Percentiles rank a stretch among this genome's conserved stretches.
These are phyloP conservation scores for Dorcus hopei DNA, from an alignment of 2,888 invertebrate genomes.

Conservation along the genomic window DNA sequence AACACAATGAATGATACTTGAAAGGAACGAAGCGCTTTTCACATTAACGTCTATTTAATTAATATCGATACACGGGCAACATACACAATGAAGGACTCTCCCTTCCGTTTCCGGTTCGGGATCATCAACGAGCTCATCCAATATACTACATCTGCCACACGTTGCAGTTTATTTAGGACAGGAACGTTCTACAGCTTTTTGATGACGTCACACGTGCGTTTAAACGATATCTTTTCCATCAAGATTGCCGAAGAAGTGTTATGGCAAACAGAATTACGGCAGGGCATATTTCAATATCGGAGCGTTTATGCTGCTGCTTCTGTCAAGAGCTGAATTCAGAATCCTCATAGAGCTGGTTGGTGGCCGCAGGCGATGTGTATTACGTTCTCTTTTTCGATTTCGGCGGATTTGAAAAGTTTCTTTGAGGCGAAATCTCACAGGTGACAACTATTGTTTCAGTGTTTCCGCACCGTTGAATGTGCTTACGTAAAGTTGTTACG, in stretches of 20 bases:
- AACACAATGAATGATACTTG: not conserved
- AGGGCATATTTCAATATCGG: constrained; percentile 3
- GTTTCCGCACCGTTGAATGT: too few relatives aligned
- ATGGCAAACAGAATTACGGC: constrained; percentile 1
- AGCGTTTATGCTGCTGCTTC: constrained; percentile 3
- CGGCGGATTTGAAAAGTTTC: too few relatives aligned
- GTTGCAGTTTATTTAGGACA: constrained; percentile 18
- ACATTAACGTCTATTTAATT: constrained; percentile 21
- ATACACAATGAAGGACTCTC: constrained; percentile 23
- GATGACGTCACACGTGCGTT: constrained; percentile 2
- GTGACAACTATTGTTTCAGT: too few relatives aligned
- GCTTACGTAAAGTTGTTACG: too few relatives aligned
- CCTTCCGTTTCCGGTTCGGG: constrained; percentile 27
- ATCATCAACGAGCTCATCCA: constrained; percentile 25
- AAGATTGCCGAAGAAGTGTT: too few relatives aligned
- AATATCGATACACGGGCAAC: constrained; percentile 17
- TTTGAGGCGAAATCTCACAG: too few relatives aligned
- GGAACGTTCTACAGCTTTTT: constrained; percentile 9
- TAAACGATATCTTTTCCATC: too few relatives aligned
- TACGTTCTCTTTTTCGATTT: too few relatives aligned
- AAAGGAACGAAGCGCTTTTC: constrained; percentile 22
- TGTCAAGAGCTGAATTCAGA: constrained; percentile 2
- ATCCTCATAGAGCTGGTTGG: too few relatives aligned
- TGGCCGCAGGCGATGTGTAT: too few relatives aligned
- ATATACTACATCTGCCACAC: constrained; percentile 15